phyloP scores from a whole-genome alignment of 2,888 invertebrate genomes.

The Troides helena region DNA sequence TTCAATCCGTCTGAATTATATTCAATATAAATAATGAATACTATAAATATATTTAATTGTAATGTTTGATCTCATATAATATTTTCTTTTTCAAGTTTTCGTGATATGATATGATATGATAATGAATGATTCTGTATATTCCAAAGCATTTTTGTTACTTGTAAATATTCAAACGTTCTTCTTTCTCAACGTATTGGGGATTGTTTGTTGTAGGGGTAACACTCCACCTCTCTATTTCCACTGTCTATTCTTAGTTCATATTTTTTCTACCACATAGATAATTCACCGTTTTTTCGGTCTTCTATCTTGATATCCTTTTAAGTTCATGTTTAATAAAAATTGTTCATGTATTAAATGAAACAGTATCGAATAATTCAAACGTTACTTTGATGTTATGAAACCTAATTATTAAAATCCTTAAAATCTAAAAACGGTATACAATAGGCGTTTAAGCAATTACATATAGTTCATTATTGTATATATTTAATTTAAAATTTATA shows the following conservation, averaged over 20 bases:
- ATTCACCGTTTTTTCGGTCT: too few relatives aligned
- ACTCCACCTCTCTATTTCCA: too few relatives aligned
- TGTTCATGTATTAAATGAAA: background rate
- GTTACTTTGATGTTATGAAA: background rate
- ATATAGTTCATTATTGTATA: conserved; percentile 31
- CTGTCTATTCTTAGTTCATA: too few relatives aligned
- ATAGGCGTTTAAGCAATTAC: conserved; percentile 21
- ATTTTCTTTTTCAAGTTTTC: conserved; percentile 19
- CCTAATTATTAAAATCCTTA: background rate
- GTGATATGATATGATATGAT: conserved; percentile 76
- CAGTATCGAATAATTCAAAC: background rate
- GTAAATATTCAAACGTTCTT: background rate
- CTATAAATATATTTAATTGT: background rate
- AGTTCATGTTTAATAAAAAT: too few relatives aligned
- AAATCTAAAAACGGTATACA: conserved; percentile 10
- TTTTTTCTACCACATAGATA: too few relatives aligned
- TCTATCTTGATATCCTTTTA: too few relatives aligned
- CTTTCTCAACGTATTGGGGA: too few relatives aligned
- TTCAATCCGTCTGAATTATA: background rate
- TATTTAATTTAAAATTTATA: conserved; percentile 34
- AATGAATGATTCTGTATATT: conserved; percentile 70
- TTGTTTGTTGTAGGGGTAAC: too few relatives aligned
- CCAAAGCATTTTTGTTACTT: background rate
- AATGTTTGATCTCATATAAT: background rate
- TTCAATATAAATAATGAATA: background rate